Evolutionary conservation across 1,140 invertebrate genomes (phyloP).

Genomic region (silkworm (Bombyx mori)): DNA sequence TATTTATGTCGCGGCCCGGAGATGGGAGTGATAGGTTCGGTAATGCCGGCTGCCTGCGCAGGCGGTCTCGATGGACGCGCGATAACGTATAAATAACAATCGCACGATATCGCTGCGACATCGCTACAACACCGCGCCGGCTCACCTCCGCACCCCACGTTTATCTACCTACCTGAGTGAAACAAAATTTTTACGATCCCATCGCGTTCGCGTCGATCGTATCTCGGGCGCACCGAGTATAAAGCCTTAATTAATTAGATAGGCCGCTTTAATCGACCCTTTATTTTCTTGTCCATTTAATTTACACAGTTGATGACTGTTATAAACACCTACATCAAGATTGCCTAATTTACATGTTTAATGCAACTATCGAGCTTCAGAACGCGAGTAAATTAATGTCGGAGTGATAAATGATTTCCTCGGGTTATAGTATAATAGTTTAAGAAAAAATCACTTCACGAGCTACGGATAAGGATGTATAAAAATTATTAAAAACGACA

Average conservation of each 20-base stretch:
- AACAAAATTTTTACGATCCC: slow-evolving; percentile 34
- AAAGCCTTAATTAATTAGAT: slow-evolving; percentile 44
- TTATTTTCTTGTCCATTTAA: slow-evolving; percentile 37
- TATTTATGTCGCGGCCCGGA: slow-evolving; percentile 10
- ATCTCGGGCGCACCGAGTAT: slow-evolving; percentile 20
- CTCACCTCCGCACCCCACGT: slow-evolving; percentile 18
- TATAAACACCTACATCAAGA: slow-evolving; percentile 32
- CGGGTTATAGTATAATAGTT: too few relatives aligned
- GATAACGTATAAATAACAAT: slow-evolving; percentile 49
- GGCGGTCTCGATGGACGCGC: slow-evolving; percentile 22
- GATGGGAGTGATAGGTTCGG: slow-evolving; percentile 9
- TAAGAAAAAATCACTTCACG: too few relatives aligned
- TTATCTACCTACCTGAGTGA: slow-evolving; percentile 27
- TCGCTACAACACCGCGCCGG: slow-evolving; percentile 20
- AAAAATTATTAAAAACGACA: too few relatives aligned
- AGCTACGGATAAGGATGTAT: too few relatives aligned
- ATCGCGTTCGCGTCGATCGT: slow-evolving; percentile 25
- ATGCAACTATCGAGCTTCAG: too few relatives aligned
- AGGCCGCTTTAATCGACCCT: slow-evolving; percentile 33
- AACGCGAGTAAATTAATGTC: too few relatives aligned
- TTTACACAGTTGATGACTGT: slow-evolving; percentile 32
- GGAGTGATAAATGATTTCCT: too few relatives aligned
- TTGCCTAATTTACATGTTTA: slow-evolving; percentile 22
- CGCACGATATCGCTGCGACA: slow-evolving; percentile 37
- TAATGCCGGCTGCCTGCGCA: slow-evolving; percentile 26